A percentile compares a stretch with the other conserved stretches of the same genome.
These are phyloP conservation scores for Picus viridis DNA, from an alignment of 2,797 vertebrate species.

Conservation along the genomic window DNA sequence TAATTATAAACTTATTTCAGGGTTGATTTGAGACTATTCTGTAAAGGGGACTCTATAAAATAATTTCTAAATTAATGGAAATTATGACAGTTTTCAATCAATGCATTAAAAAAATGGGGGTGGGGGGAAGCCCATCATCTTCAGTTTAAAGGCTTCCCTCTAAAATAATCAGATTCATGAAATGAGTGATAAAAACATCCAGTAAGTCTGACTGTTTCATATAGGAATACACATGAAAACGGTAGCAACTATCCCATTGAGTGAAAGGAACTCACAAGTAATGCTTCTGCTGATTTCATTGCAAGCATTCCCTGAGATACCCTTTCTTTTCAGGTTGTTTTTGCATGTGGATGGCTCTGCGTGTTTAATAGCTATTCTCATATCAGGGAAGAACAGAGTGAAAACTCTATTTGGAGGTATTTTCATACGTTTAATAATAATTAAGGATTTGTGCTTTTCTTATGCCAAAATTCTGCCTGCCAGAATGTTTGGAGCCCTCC, in stretches of 20 bases:
- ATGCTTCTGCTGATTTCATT: background rate
- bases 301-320: background rate
- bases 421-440: constrained; percentile 39
- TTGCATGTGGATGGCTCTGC: background rate
- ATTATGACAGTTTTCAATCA: background rate
- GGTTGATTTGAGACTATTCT: background rate
- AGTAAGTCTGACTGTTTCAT: background rate
- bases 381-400: background rate
- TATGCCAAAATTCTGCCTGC: background rate
- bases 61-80: background rate
- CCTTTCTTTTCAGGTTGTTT: background rate
- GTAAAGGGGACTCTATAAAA: background rate
- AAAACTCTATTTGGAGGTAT: background rate
- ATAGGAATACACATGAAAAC: background rate
- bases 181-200: background rate
- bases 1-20: background rate
- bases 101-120: background rate
- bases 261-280: background rate
- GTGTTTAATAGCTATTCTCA: background rate
- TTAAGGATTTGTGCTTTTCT: background rate
- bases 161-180: background rate
- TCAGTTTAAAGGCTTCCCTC: background rate
- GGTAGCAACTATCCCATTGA: constrained; percentile 1
- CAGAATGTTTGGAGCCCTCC: background rate
- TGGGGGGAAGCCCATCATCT: background rate